Evolutionary conservation across 2,888 invertebrate genomes (phyloP), one percentile per base, ranked within the genome.

Genomic region (Cylindroiulus punctatus): DNA sequence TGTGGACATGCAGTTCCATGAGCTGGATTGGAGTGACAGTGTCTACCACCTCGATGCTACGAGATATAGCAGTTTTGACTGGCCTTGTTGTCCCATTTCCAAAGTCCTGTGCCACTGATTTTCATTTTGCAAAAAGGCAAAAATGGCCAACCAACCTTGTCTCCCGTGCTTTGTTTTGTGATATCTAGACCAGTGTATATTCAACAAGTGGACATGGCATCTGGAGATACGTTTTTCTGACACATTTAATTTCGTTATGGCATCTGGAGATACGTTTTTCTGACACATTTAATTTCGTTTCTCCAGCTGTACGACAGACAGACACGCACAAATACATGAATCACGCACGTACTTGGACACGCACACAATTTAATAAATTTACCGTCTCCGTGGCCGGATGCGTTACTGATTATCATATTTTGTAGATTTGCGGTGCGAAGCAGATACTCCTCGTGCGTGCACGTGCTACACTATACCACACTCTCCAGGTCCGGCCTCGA

Each of bases 401-500:
- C 65, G 22, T 65, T 65, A 12, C 65, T 65, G 65, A 26, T 65
- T 65, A 22, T 65, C 65, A 1, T 65, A 26, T 19, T 52, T n/a
- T 52, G 17, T 52, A 47, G 47, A 12, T 12, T 47, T 47, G 47
- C 47, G 14, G 19, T 47, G 19, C 19, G n/a, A 19, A n/a, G 52
- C 17, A 36, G 36, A 52, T 52, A 19, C 52, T 52, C n/a, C 26
- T 26, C 12, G 22, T 26, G 10, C 65, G 65, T 12, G 65, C n/a
- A 19, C 26, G 65, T 65, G 4, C 7, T 4, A 8, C 65, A 7
- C 30, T 36, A 85, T 30, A 85, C 85, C 52, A 85, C 85, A 32
- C 85, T 85, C 57, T 85, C 85, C 26, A 32, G 47, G 40, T 85
- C 57, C 32, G 14, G 47, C 32, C 36, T 30, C 65, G 36, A 36